These are phyloP conservation scores for Ormyrus pomaceus DNA, from an alignment of 2,888 invertebrate genomes.

Conservation along the genomic window DNA sequence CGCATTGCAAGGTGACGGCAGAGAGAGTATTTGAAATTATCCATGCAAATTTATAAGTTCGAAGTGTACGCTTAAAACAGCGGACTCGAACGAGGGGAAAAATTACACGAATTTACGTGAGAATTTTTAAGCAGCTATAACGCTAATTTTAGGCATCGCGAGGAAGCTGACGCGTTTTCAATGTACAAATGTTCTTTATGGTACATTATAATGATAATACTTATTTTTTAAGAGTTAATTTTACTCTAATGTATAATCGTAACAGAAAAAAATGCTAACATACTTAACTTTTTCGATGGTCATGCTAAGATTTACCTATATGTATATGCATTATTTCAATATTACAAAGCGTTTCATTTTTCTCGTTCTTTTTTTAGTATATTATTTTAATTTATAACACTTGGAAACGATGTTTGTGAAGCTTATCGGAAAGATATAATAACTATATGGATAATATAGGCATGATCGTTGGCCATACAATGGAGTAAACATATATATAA, in stretches of 20 bases:
- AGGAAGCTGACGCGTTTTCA: conserved; percentile 54
- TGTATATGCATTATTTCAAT: conserved; percentile 17
- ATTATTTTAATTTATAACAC: conserved; percentile 8
- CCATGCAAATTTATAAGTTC: conserved; percentile 26
- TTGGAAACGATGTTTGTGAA: conserved; percentile 61
- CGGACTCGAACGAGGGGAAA: conserved; percentile 25
- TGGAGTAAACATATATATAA: conserved; percentile 69
- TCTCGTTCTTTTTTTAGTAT: neutral
- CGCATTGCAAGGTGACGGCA: neutral
- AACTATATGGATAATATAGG: conserved; percentile 68
- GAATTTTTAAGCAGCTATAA: conserved; percentile 34
- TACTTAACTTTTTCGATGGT: conserved; percentile 64
- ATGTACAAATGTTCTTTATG: conserved; percentile 69
- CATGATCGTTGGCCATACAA: conserved; percentile 75
- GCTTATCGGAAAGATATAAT: conserved; percentile 60
- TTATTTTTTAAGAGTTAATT: conserved; percentile 60
- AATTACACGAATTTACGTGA: conserved; percentile 50
- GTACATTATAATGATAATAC: conserved; percentile 64
- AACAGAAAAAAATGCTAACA: conserved; percentile 49
- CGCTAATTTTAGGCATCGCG: conserved; percentile 30
- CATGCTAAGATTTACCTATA: conserved; percentile 57
- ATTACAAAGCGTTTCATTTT: neutral
- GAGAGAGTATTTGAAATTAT: conserved; percentile 30
- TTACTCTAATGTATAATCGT: conserved; percentile 60
- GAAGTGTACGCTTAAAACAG: neutral